Percentiles rank a stretch among this genome's conserved stretches.
phyloP scores from a whole-genome alignment of 2,113 vertebrate species.

The Psittacula cyanocephala region DNA sequence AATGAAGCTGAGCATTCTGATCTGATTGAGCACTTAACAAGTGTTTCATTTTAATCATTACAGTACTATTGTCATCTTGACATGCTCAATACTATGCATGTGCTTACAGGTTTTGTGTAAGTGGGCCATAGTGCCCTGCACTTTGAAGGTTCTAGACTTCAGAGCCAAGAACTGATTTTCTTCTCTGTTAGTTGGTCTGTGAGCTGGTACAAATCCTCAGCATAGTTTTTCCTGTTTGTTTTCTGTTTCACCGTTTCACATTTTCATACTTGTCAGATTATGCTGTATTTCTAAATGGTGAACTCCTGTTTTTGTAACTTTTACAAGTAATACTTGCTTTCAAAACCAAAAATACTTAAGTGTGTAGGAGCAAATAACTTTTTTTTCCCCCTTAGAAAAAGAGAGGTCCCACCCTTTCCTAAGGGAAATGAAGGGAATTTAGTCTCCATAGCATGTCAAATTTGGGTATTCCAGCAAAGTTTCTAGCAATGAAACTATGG shows the following conservation, averaged over 20 bases:
- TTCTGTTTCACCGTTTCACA: background rate
- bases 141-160: background rate
- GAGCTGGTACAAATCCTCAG: background rate
- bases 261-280: background rate
- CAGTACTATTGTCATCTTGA: background rate
- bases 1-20: background rate
- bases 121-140: background rate
- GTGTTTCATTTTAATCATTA: background rate
- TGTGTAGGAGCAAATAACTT: background rate
- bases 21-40: background rate
- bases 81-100: background rate
- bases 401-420: background rate
- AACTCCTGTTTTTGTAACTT: background rate
- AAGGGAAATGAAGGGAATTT: background rate
- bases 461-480: background rate
- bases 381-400: background rate
- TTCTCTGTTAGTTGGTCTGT: background rate
- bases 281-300: background rate
- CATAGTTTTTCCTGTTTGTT: background rate
- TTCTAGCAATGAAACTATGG: background rate
- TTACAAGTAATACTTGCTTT: background rate
- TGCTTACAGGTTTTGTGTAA: background rate
- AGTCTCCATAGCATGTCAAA: background rate
- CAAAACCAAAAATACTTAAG: background rate
- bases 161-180: background rate